Evolutionary conservation across 35 echinoderm and acorn worm species (phyloP), one percentile per base, ranked within the genome.

Genomic region (Strongylocentrotus purpuratus): DNA sequence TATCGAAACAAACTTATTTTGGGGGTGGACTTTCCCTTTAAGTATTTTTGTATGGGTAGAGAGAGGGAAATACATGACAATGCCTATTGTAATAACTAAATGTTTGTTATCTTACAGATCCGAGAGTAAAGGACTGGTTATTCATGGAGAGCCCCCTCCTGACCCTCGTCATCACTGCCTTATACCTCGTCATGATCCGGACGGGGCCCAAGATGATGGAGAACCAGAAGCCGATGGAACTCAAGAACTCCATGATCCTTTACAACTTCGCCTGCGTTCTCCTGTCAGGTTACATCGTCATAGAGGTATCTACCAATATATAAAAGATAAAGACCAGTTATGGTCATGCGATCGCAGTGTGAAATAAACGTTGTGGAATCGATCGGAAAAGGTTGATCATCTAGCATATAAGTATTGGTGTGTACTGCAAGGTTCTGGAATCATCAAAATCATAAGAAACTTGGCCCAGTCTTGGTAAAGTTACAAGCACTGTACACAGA

Each of bases 181-280:
- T 97, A 31, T 99, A 99, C 95, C 78, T 97, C 12, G 28, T 96
- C 45, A 97, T 97, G 86, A 97, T 99, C 48, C 95, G 93, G 90
- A 46, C 97, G 55, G 97, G 97, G 88, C 98, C 98, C 87, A 97
- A 99, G 92, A 32, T 97, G 28, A 99, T 99, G 98, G 96, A 96
- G 31, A 96, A 95, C 85, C 93, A 95, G 9, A 96, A 97, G 88
- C 97, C 98, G 33, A 94, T 97, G 35, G 91, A 97, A 33, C 90
- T 99, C 17, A 97, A 99, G 48, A 85, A 88, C n/a, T 48, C 94
- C 3, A 99, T 99, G 98, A 88, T 97, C 61, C 91, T 96, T 45
- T 99, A 99, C 92, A 99, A 99, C 86, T 97, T 96, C 15, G 46
- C 86, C 78, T 97, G 97, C 86, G 95, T 99, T 22, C 28, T 92